A percentile compares a stretch with the other conserved stretches of the same genome.
phyloP scores from a whole-genome alignment of 2,113 vertebrate species.

The Enhydra lutris region DNA sequence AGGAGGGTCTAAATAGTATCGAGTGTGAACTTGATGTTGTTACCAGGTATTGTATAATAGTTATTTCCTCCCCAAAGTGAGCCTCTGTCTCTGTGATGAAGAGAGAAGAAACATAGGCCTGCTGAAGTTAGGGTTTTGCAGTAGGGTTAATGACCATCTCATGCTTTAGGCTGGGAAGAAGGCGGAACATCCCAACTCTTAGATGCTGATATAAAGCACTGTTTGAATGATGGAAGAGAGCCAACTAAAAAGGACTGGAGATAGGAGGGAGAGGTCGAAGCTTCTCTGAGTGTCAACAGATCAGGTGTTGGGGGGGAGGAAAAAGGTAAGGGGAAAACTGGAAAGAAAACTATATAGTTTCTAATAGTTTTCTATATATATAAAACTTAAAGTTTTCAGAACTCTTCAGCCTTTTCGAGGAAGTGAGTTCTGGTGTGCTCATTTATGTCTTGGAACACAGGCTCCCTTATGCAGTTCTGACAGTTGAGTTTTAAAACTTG shows the following conservation, averaged over 20 bases:
- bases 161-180: neutral
- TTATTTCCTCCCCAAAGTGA: neutral
- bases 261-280: neutral
- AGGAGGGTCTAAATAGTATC: neutral
- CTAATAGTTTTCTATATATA: neutral
- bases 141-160: neutral
- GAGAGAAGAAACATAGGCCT: neutral
- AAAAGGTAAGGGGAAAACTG: neutral
- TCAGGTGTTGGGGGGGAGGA: neutral
- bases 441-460: neutral
- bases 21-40: neutral
- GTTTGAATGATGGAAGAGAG: neutral
- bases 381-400: neutral
- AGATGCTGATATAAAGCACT: neutral
- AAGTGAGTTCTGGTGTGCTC: constrained; percentile 27
- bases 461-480: neutral
- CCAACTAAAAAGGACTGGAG: neutral
- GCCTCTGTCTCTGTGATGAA: neutral
- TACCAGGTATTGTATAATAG: neutral
- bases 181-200: neutral
- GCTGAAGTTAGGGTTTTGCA: neutral
- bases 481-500: neutral
- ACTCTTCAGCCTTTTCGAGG: neutral
- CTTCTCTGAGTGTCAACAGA: neutral
- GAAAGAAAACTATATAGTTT: neutral